Evolutionary conservation across 2,888 invertebrate genomes (phyloP), one percentile per base, ranked within the genome.

Genomic region (Limnephilus lunatus): DNA sequence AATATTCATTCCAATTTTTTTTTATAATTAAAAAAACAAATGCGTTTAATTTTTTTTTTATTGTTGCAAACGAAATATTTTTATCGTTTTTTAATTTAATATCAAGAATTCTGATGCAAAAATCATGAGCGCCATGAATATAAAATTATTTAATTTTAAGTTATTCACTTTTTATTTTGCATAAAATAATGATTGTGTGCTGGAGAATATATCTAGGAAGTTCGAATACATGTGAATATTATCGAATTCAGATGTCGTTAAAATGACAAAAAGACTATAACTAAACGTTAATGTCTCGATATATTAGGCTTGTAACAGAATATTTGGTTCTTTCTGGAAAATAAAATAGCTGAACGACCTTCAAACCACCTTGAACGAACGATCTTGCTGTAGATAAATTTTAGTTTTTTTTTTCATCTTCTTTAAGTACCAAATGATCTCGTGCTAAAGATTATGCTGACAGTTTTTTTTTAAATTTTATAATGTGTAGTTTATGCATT

Each of bases 241-340:
- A n/a, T 68, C 9, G 25, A 68, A 68, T 68, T 25, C 68, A 32
- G 32, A 83, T 83, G 25, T 83, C 35, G 83, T 83, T 35, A 83
- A 83, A 83, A 83, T 83, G 39, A 83, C 83, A 83, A 35, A 35
- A 83, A 83, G 19, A 25, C 35, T 35, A 83, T 83, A 83, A 83
- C 32, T 25, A 83, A 19, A 25, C 25, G 35, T 83, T 83, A 83
- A 83, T 83, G 25, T 25, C 25, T 83, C 83, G 19, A 83, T 83
- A 83, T 83, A 19, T 32, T 32, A 39, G 32, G 19, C 35, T 35
- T 35, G 83, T 83, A 83, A 83, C n/a, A 39, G 2, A 83, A 83
- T 83, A 35, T 25, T 35, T 35, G 35, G 32, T 11, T 83, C 25
- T 83, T 32, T 83, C 11, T 83, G 83, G 19, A 83, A 35, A 83